Conservation (phyloP, 2,888 invertebrate species). For the Oscheius myriophilus region DNA sequence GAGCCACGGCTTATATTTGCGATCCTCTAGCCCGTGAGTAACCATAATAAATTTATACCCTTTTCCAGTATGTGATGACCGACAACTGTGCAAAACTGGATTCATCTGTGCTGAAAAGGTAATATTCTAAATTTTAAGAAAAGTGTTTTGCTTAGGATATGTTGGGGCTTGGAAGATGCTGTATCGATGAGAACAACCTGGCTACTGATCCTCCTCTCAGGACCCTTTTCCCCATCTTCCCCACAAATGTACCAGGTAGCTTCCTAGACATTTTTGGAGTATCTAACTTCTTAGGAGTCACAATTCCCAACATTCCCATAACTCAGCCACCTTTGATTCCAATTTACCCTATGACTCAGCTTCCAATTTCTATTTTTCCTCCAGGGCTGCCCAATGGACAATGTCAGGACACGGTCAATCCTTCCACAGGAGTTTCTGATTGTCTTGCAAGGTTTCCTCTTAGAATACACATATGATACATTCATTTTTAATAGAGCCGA, state of each 20-base stretch:
- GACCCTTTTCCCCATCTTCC: slow-evolving; percentile 2
- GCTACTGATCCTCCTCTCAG: neutral
- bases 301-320: too few species aligned
- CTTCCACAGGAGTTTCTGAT: slow-evolving; percentile 9
- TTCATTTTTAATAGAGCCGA: neutral
- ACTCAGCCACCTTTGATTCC: too few species aligned
- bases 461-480: neutral
- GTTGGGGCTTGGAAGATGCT: slow-evolving; percentile 21
- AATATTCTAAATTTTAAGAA: neutral
- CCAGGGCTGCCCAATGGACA: too few species aligned
- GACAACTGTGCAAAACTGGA: neutral
- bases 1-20: neutral
- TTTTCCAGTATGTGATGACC: slow-evolving; percentile 17
- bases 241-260: neutral
- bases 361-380: too few species aligned
- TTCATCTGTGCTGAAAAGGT: slow-evolving; percentile 10
- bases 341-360: too few species aligned
- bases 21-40: slow-evolving; percentile 2
- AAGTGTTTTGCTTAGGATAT: slow-evolving; percentile 11
- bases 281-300: too few species aligned
- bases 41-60: neutral
- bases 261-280: too few species aligned
- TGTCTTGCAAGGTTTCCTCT: slow-evolving; percentile 15
- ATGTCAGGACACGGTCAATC: slow-evolving; percentile 18
- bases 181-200: neutral